These are phyloP conservation scores for Thinocorus orbignyianus DNA, from an alignment of 2,113 vertebrate genomes.

Conservation along the genomic window DNA sequence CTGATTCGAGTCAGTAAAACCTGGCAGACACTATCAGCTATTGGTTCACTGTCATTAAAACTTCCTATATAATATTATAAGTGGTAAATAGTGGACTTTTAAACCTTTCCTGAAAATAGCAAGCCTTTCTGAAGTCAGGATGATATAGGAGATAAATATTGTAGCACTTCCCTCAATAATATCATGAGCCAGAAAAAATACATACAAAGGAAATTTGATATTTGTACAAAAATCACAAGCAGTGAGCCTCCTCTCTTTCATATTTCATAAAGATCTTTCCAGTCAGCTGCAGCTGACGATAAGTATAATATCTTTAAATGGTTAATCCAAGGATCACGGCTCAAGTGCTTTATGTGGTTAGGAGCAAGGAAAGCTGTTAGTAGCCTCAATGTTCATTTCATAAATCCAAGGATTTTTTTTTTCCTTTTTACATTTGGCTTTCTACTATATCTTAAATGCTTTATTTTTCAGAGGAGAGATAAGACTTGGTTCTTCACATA, in stretches of 20 bases:
- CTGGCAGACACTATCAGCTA: neutral
- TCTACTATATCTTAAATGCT: conserved; percentile 77
- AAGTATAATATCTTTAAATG: conserved; percentile 74
- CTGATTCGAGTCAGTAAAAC: neutral
- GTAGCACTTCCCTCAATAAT: neutral
- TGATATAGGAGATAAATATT: neutral
- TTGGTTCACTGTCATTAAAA: neutral
- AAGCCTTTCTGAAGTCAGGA: neutral
- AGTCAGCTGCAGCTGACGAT: conserved; percentile 68
- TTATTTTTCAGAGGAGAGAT: conserved; percentile 90
- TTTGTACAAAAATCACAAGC: conserved; percentile 51
- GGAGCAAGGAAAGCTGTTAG: conserved; percentile 47
- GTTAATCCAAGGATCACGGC: conserved; percentile 71
- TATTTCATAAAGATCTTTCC: conserved; percentile 71
- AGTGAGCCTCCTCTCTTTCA: conserved; percentile 19
- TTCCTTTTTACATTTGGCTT: conserved; percentile 29
- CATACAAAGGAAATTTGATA: neutral
- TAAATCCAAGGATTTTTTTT: conserved; percentile 45
- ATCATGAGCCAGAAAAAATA: neutral
- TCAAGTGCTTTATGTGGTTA: conserved; percentile 67
- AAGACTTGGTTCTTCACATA: conserved; percentile 89
- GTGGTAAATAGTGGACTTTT: neutral
- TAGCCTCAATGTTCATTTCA: conserved; percentile 59
- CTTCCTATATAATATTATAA: neutral
- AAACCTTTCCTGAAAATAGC: neutral